A percentile compares a stretch with the other conserved stretches of the same genome.
These are phyloP conservation scores for Vannuccia rotundouncinata DNA, from an alignment of 2,888 invertebrate genomes.

Conservation along the genomic window DNA sequence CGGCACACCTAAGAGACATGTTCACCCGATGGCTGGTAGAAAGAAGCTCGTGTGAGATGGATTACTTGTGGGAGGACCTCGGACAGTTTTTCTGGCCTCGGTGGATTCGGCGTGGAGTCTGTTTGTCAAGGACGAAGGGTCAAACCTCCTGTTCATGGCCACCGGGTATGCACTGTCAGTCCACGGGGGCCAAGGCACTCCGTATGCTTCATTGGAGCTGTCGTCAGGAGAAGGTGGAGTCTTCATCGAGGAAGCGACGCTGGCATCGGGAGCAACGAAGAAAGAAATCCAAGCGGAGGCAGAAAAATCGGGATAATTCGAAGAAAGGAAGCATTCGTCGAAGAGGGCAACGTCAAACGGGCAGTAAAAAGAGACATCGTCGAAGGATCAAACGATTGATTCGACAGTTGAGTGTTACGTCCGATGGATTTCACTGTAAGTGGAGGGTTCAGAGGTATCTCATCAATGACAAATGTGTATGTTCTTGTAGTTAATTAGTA, in stretches of 20 bases:
- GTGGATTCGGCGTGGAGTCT: constrained; percentile 50
- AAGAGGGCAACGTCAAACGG: background rate
- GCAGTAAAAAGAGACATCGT: background rate
- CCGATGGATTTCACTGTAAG: constrained; percentile 31
- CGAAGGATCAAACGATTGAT: constrained; percentile 27
- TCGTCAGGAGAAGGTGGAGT: constrained; percentile 30
- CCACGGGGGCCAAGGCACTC: constrained; percentile 46
- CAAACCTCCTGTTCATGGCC: constrained; percentile 53
- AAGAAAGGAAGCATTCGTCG: background rate
- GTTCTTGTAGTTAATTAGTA: constrained; percentile 23
- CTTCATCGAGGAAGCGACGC: constrained; percentile 1
- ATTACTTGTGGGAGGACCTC: constrained; percentile 51
- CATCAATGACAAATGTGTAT: constrained; percentile 36
- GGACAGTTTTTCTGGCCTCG: constrained; percentile 54
- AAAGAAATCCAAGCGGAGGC: constrained; percentile 17
- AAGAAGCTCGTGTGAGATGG: constrained; percentile 46
- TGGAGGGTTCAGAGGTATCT: constrained; percentile 36
- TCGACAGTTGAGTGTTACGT: background rate
- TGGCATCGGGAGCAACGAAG: background rate
- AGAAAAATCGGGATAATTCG: background rate
- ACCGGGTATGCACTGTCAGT: constrained; percentile 52
- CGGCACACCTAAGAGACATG: background rate
- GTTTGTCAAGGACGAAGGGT: constrained; percentile 43
- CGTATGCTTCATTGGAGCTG: constrained; percentile 52
- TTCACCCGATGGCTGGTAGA: constrained; percentile 48